A percentile compares a stretch with the other conserved stretches of the same genome.
These are phyloP conservation scores for Phrynocephalus guinanensis DNA, from an alignment of 2,797 vertebrate species.

Conservation along the genomic window DNA sequence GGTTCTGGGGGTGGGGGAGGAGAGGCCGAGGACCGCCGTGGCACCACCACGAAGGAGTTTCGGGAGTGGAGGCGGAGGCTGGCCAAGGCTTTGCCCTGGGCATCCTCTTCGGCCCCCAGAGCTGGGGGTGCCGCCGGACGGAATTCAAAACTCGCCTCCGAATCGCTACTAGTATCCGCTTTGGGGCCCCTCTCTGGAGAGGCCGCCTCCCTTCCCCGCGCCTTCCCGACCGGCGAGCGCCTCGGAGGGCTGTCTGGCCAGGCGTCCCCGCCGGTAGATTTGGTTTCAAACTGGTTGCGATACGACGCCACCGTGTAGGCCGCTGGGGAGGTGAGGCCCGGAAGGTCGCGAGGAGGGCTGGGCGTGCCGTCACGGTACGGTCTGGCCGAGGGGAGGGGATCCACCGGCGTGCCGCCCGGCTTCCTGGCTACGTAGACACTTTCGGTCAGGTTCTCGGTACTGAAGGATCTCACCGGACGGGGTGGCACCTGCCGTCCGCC, in stretches of 20 bases:
- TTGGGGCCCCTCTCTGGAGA: constrained; percentile 21
- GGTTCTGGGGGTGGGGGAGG: constrained; percentile 30
- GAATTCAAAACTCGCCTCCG: constrained; percentile 3
- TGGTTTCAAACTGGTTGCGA: constrained; percentile 43
- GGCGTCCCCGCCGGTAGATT: constrained; percentile 25
- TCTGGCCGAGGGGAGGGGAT: neutral
- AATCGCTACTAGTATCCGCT: neutral
- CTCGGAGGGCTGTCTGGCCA: constrained; percentile 39
- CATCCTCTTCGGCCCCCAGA: constrained; percentile 20
- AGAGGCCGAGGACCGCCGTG: constrained; percentile 25
- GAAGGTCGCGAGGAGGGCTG: constrained; percentile 34
- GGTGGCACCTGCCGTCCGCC: constrained; percentile 50
- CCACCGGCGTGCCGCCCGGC: neutral
- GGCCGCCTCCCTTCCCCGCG: constrained; percentile 7
- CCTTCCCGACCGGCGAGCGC: neutral
- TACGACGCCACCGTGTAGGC: constrained; percentile 48
- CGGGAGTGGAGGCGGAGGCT: constrained; percentile 33
- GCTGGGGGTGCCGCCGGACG: neutral
- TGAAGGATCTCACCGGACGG: constrained; percentile 42
- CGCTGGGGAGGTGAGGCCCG: constrained; percentile 30
- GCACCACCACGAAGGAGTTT: constrained; percentile 41
- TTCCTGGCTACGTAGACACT: constrained; percentile 12
- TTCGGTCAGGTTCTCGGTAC: constrained; percentile 53
- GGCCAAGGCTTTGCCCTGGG: constrained; percentile 43
- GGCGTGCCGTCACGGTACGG: neutral